phyloP scores from a whole-genome alignment of 1,140 invertebrate species.

The Probaryconus sp. region DNA sequence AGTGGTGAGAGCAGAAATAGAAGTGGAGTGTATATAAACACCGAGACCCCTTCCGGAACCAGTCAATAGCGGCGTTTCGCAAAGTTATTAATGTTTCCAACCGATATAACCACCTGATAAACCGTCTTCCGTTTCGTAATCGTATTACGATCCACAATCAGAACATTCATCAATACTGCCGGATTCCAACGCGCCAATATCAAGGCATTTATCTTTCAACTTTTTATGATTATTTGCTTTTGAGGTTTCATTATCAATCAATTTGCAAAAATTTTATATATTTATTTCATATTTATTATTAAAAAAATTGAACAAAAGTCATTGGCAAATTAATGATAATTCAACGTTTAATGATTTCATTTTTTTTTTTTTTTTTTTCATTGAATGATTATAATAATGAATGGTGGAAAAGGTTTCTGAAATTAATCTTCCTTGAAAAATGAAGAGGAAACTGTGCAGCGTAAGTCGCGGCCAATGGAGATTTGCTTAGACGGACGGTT shows the following conservation, averaged over 20 bases:
- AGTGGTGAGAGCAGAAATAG: slow-evolving; percentile 45
- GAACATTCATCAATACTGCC: slow-evolving; percentile 46
- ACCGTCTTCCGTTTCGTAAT: slow-evolving; percentile 63
- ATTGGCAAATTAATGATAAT: no score
- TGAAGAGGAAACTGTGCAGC: slow-evolving; percentile 43
- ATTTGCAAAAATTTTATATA: no score
- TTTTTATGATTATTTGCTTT: slow-evolving; percentile 16
- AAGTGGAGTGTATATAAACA: slow-evolving; percentile 43
- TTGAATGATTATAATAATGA: no score
- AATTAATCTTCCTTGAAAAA: slow-evolving; percentile 23
- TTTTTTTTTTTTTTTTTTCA: no score
- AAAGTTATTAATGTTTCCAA: slow-evolving; percentile 72
- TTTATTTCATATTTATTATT: no score
- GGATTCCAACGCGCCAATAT: background rate
- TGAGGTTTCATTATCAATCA: no score
- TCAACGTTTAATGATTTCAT: no score
- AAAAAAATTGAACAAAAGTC: no score
- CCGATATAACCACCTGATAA: slow-evolving; percentile 72
- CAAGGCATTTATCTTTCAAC: no score
- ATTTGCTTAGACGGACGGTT: slow-evolving; percentile 67
- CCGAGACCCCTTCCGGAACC: slow-evolving; percentile 39
- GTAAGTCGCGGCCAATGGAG: slow-evolving; percentile 54
- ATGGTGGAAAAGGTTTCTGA: no score
- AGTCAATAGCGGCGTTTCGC: slow-evolving; percentile 70
- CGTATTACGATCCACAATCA: slow-evolving; percentile 61